Evolutionary conservation across 2,888 invertebrate genomes (phyloP), one percentile per base, ranked within the genome.

Genomic region (Tiliacea citrago): DNA sequence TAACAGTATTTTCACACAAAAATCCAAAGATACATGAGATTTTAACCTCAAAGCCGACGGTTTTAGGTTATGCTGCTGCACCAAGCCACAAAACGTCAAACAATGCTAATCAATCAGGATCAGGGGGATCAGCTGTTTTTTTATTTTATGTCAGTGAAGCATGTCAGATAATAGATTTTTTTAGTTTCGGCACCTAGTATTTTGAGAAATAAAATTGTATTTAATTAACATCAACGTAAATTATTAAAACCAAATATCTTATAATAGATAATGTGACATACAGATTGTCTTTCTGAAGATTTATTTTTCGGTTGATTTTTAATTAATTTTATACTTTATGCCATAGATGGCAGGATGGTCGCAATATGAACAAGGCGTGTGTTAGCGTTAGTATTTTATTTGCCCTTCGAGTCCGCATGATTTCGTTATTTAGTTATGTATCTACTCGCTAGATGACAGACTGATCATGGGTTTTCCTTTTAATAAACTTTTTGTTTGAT

Each of bases 11-110:
- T 83, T 77, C 72, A 82, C 73, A n/a, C 35, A 80, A 62, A 68
- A 86, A 73, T 58, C 16, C 10, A 73, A 42, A 68, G 16, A 61
- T 73, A 77, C n/a, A 21, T 16, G 70, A 86, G 67, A 75, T 79
- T 78, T 83, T 88, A 86, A 85, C 81, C 88, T 81, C 73, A 77
- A 85, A 77, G 24, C 88, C 88, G 87, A 86, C 69, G n/a, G 12
- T 85, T 86, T 78, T 62, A 91, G 89, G 90, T 91, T 91, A 91
- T 70, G 29, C 68, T 66, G 45, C 58, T 57, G 61, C 65, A 79
- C 39, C 47, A 70, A 82, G 47, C 68, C 57, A 70, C 63, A 24
- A 75, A 73, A 82, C 62, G 65, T 84, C 84, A 80, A 73, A 66
- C 75, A 62, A n/a, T 70, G 74, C 82, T 61, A 74, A 74, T 42